Base-by-base conservation (phyloP, 2,113 vertebrate species). In the Odontesthes bonariensis region DNA sequence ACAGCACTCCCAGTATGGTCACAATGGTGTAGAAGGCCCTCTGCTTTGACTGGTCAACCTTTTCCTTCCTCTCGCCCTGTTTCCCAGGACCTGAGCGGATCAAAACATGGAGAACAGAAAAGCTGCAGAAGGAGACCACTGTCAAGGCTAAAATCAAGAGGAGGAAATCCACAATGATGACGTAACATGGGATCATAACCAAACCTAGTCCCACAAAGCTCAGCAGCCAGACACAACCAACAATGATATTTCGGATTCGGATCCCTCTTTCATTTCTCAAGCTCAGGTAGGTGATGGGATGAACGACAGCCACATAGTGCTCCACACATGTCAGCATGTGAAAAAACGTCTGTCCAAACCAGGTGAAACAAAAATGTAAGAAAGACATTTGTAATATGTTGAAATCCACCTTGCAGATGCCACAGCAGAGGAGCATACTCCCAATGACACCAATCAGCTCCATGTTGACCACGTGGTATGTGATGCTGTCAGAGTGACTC, bases 321-420 rank as follows among this genome's bases (percentile, higher is more conserved):
- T 85, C 83, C 16, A 49, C 49, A 20, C 66, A 71, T 7, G 61
- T 55, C 22, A 82, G 42, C 42, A 69, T 8, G 27, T 82, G 79
- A 27, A 77, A 52, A 1, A 47, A 6, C 4, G 16, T 42, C 56
- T 72, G 22, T 33, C 62, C 67, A 51, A 23, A 44, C 27, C 42
- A 70, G 46, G 13, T 38, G 14, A 42, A 23, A 4, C 11, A 23
- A 8, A 6, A 2, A 3, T 53, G 31, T 2, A 35, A 8, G 3
- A 17, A 0, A 3, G 65, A 59, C 0, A 55, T 5, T 5, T 23
- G 17, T 12, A 55, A 1, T 6, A 5, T 16, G 1, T 13, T 1
- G 14, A 11, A 6, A 5, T 42, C 16, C 1, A 23, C 8, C n/a
- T 6, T 55, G 7, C 27, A 40, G 27, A 5, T 0, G 0, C 44